Percentiles rank a stretch among this genome's conserved stretches.
These are phyloP conservation scores for Dicyrtoma fusca DNA, from an alignment of 2,888 invertebrate species.

Conservation along the genomic window DNA sequence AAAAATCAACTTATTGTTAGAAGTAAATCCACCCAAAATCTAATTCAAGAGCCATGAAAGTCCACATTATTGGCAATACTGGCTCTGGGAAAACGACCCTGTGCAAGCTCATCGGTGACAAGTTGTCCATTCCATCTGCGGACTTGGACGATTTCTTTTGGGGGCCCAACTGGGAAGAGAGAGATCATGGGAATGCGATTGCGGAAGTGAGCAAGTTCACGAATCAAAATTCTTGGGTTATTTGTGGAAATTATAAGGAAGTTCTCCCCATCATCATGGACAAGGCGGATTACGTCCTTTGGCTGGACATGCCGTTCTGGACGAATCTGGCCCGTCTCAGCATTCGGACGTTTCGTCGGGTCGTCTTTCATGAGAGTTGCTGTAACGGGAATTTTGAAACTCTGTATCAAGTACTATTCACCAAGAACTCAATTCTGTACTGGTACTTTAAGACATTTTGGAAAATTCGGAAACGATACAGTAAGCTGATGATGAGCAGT, in stretches of 20 bases:
- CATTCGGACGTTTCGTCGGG: neutral
- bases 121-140: neutral
- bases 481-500: neutral
- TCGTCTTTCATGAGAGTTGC: neutral
- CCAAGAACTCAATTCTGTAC: neutral
- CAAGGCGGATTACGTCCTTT: neutral
- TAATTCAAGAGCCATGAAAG: neutral
- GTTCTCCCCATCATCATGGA: neutral
- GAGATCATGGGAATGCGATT: neutral
- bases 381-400: constrained; percentile 13
- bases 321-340: neutral
- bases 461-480: neutral
- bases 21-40: too few relatives aligned
- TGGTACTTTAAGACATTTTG: neutral
- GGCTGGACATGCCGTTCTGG: neutral
- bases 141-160: neutral
- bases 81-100: neutral
- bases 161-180: neutral
- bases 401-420: neutral
- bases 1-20: too few relatives aligned
- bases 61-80: neutral
- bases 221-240: neutral
- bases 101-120: neutral
- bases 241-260: neutral
- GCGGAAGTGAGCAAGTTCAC: neutral